These are phyloP conservation scores for Monochamus saltuarius DNA, from an alignment of 1,140 invertebrate species.

Conservation along the genomic window DNA sequence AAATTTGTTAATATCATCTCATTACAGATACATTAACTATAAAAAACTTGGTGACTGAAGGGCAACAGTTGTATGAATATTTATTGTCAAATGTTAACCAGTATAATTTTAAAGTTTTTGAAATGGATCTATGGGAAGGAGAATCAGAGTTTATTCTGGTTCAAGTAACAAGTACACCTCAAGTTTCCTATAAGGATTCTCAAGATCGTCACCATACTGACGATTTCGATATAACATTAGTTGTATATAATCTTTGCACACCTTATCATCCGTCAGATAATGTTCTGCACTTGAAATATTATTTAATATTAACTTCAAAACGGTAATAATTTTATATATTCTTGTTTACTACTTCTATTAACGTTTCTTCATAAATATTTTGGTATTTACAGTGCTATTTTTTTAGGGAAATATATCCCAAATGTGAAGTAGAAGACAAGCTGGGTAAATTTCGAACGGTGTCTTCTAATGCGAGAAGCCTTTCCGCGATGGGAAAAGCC, in stretches of 20 bases:
- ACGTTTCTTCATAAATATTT: not conserved
- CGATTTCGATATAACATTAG: slow-evolving; percentile 70
- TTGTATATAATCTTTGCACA: slow-evolving; percentile 62
- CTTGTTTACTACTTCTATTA: not conserved
- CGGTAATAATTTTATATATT: slow-evolving; percentile 45
- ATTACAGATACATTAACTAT: slow-evolving; percentile 61
- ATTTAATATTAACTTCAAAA: slow-evolving; percentile 67
- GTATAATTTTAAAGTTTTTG: slow-evolving; percentile 69
- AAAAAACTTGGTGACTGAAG: slow-evolving; percentile 63
- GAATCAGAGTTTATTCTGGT: slow-evolving; percentile 63
- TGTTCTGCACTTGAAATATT: slow-evolving; percentile 70
- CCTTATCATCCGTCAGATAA: slow-evolving; percentile 49
- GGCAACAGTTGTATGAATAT: slow-evolving; percentile 71
- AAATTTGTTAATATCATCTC: slow-evolving; percentile 8
- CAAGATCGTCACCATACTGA: slow-evolving; percentile 65
- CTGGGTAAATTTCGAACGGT: slow-evolving; percentile 67
- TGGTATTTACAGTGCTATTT: slow-evolving; percentile 7
- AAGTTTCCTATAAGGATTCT: slow-evolving; percentile 62
- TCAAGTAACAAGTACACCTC: slow-evolving; percentile 59
- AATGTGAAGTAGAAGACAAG: slow-evolving; percentile 62
- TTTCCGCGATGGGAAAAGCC: slow-evolving; percentile 24
- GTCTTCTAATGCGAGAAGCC: slow-evolving; percentile 40
- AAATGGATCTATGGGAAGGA: slow-evolving; percentile 61
- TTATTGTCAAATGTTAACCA: slow-evolving; percentile 69
- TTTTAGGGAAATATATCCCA: slow-evolving; percentile 69